phyloP scores from a whole-genome alignment of 2,113 vertebrate genomes.

The Lucifuga dentata region DNA sequence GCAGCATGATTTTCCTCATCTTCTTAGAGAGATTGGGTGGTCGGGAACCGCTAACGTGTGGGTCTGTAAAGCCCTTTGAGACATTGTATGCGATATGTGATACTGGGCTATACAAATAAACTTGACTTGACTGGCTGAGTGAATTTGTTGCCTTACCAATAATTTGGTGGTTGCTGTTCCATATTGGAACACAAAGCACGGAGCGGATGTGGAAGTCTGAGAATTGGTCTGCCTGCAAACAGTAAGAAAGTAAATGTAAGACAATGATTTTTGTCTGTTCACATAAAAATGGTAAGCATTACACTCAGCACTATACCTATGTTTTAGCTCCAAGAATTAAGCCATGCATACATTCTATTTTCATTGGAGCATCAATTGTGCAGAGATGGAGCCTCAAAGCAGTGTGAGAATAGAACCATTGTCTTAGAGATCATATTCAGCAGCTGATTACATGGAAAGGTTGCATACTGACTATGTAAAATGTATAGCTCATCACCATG shows the following conservation, averaged over 20 bases:
- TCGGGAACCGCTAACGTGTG: too few relatives aligned
- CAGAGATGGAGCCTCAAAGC: background rate
- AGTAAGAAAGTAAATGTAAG: constrained; percentile 12
- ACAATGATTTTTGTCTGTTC: too few relatives aligned
- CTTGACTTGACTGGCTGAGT: too few relatives aligned
- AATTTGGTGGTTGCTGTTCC: constrained; percentile 99
- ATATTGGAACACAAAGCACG: constrained; percentile 98
- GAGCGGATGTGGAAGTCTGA: constrained; percentile 98
- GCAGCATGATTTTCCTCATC: too few relatives aligned
- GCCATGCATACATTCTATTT: constrained; percentile 28
- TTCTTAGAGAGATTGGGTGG: too few relatives aligned
- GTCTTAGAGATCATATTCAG: constrained; percentile 18
- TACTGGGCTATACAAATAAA: too few relatives aligned
- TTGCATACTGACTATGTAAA: too few relatives aligned
- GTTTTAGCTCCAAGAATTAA: too few relatives aligned
- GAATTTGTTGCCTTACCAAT: constrained; percentile 88
- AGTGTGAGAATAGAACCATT: background rate
- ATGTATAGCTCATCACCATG: background rate
- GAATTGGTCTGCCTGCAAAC: constrained; percentile 93
- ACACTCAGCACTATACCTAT: background rate
- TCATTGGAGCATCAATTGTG: constrained; percentile 1
- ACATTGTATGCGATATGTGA: too few relatives aligned
- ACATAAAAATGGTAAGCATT: too few relatives aligned
- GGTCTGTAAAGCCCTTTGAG: too few relatives aligned
- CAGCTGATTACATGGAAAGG: constrained; percentile 22